These are phyloP conservation scores for Agraylea sexmaculata DNA, from an alignment of 1,140 invertebrate genomes.

Conservation along the genomic window DNA sequence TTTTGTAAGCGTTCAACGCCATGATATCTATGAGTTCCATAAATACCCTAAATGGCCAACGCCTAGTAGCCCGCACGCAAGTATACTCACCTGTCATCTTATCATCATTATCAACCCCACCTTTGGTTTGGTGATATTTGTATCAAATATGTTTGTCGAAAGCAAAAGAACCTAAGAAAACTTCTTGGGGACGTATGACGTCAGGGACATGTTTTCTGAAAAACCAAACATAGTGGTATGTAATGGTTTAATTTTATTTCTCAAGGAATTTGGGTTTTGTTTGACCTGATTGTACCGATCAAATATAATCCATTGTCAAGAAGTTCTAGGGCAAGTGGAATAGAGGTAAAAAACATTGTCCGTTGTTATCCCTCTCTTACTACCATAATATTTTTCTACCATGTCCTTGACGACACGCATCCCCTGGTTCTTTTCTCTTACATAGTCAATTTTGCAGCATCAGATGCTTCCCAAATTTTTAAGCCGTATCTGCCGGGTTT, in stretches of 20 bases:
- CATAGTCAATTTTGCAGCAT: slow-evolving; percentile 19
- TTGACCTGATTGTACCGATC: slow-evolving; percentile 18
- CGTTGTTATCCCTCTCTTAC: slow-evolving; percentile 21
- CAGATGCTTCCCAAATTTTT: slow-evolving; percentile 26
- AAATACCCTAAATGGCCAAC: slow-evolving; percentile 21
- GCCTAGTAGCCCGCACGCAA: slow-evolving; percentile 15
- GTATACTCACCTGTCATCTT: slow-evolving; percentile 23
- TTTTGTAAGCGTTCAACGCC: slow-evolving; percentile 20
- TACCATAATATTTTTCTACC: slow-evolving; percentile 17
- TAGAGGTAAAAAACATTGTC: slow-evolving; percentile 23
- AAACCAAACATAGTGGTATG: background rate
- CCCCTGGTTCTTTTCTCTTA: slow-evolving; percentile 9
- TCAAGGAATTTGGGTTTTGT: slow-evolving; percentile 7
- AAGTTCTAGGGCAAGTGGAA: slow-evolving; percentile 15
- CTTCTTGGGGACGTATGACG: slow-evolving; percentile 1
- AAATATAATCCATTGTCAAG: slow-evolving; percentile 3
- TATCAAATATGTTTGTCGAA: background rate
- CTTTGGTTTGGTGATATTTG: slow-evolving; percentile 24
- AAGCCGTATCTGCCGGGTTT: slow-evolving; percentile 26
- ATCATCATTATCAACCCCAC: slow-evolving; percentile 21
- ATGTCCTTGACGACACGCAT: slow-evolving; percentile 21
- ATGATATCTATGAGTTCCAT: slow-evolving; percentile 22
- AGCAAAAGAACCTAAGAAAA: background rate
- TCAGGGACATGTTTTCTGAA: background rate
- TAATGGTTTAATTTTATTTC: background rate